Evolutionary conservation across 2,888 invertebrate genomes (phyloP).

Genomic region (Acrocera orbiculus): DNA sequence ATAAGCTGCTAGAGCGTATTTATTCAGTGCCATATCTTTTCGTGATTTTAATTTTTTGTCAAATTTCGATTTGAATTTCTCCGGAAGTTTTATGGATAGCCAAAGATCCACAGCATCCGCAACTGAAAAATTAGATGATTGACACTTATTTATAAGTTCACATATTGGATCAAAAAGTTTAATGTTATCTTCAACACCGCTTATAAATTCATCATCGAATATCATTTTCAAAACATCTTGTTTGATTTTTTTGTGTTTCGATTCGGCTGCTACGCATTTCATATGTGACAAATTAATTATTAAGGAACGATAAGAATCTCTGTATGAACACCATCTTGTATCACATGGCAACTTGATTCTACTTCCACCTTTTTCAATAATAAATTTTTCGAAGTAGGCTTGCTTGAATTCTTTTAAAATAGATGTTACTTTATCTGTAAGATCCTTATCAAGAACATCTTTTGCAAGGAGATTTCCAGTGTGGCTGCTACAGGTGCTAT

Average conservation of each 20-base stretch:
- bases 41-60: background rate
- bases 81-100: conserved; percentile 6
- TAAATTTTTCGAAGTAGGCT: conserved; percentile 9
- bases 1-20: conserved; percentile 1
- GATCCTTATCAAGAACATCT: conserved; percentile 10
- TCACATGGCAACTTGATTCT: conserved; percentile 10
- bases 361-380: conserved; percentile 7
- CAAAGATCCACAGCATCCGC: conserved; percentile 6
- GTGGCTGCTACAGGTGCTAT: conserved; percentile 14
- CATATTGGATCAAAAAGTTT: conserved; percentile 6
- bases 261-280: conserved; percentile 1
- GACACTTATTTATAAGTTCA: conserved; percentile 5
- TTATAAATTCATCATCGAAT: conserved; percentile 7
- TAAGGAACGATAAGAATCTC: conserved; percentile 3
- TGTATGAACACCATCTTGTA: no score
- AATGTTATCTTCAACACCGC: conserved; percentile 5
- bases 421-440: conserved; percentile 8
- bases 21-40: background rate
- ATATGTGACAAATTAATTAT: conserved; percentile 3
- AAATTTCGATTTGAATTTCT: background rate
- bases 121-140: conserved; percentile 2
- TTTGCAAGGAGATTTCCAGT: conserved; percentile 15
- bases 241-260: conserved; percentile 1
- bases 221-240: background rate
- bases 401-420: conserved; percentile 10